These are phyloP conservation scores for Butorides virescens DNA, from an alignment of 2,113 vertebrate genomes.

Conservation along the genomic window DNA sequence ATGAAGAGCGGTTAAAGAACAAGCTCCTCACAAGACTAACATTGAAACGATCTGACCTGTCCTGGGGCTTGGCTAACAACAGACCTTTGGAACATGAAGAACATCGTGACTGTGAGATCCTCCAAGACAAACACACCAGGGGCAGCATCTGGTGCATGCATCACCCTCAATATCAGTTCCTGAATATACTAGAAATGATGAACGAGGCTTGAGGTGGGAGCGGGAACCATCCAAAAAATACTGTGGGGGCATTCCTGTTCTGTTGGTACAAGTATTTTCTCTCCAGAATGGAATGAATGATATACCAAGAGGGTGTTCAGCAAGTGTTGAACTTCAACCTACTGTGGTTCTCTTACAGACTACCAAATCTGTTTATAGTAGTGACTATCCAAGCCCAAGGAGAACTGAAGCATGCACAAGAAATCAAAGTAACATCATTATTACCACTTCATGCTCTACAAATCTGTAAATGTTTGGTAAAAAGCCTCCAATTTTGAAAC, in stretches of 20 bases:
- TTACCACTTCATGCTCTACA: constrained; percentile 14
- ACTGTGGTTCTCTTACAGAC: neutral
- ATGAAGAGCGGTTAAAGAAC: neutral
- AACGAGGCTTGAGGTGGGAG: neutral
- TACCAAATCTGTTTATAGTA: neutral
- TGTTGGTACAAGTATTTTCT: neutral
- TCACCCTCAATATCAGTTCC: neutral
- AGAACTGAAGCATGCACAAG: constrained; percentile 11
- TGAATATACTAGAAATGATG: neutral
- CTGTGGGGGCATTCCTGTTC: neutral
- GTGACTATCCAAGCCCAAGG: neutral
- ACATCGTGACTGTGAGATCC: neutral
- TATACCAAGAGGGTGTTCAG: neutral
- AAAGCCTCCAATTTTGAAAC: neutral
- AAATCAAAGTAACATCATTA: neutral
- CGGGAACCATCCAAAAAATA: neutral
- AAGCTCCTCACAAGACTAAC: neutral
- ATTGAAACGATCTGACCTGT: neutral
- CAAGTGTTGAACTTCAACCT: neutral
- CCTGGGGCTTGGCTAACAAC: neutral
- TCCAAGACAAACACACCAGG: neutral
- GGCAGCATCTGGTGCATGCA: neutral
- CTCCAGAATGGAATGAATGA: neutral
- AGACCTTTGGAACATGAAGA: neutral
- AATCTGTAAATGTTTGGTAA: neutral